Conservation (phyloP, 2,888 invertebrate species). For the Cepaea hortensis region DNA sequence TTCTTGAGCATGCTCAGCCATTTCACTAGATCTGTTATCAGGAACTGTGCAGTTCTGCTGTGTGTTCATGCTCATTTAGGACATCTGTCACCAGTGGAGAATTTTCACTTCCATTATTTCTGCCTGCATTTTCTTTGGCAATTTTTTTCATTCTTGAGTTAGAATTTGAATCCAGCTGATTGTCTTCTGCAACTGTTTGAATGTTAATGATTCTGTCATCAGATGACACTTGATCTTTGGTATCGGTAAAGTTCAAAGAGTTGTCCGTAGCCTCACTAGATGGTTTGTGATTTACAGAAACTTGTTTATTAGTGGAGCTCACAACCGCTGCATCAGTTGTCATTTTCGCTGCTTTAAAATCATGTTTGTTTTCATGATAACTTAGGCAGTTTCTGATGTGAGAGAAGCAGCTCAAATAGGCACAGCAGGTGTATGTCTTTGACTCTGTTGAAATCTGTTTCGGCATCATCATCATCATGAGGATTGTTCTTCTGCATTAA, state of each 20-base stretch:
- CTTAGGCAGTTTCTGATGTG: background rate
- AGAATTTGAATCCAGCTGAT: background rate
- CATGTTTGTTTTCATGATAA: background rate
- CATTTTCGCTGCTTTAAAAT: background rate
- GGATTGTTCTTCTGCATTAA: slow-evolving; percentile 21
- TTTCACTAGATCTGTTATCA: background rate
- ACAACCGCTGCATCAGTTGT: background rate
- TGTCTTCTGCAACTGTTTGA: background rate
- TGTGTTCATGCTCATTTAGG: background rate
- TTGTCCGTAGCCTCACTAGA: too few species aligned
- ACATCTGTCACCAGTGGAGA: background rate
- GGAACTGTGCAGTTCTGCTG: background rate
- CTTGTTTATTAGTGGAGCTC: background rate
- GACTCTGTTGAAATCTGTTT: background rate
- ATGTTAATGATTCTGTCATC: background rate
- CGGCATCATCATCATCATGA: background rate
- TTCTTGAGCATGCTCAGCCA: background rate
- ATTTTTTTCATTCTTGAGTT: background rate
- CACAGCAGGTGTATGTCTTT: background rate
- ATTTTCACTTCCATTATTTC: background rate
- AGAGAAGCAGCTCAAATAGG: background rate
- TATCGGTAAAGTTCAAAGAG: too few species aligned
- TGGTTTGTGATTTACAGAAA: too few species aligned
- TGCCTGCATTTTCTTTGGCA: background rate
- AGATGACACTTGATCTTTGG: too few species aligned